Conservation (phyloP, 2,797 vertebrate genomes). For the Babyrousa celebensis region DNA sequence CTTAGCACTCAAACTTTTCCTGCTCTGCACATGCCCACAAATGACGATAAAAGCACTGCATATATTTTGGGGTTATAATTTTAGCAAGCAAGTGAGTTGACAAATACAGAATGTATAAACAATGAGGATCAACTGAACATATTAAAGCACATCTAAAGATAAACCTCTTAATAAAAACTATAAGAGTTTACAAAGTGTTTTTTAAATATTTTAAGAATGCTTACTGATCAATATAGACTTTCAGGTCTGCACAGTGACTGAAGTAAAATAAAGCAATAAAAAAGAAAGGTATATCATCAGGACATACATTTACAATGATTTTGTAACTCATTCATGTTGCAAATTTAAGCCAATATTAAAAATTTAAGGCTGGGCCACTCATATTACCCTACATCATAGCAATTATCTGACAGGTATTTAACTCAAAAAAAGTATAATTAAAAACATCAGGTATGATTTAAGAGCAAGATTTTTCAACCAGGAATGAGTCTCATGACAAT, state of each 20-base stretch:
- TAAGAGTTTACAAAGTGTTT: neutral
- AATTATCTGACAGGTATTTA: neutral
- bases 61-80: slow-evolving; percentile 25
- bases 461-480: slow-evolving; percentile 89
- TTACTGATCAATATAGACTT: neutral
- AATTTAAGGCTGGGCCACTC: slow-evolving; percentile 17
- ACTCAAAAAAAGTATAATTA: slow-evolving; percentile 28
- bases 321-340: neutral
- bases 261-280: slow-evolving; percentile 50
- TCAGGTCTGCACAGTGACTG: slow-evolving; percentile 1
- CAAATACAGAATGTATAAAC: slow-evolving; percentile 10
- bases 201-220: neutral
- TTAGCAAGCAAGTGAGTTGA: slow-evolving; percentile 27
- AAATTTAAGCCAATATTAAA: slow-evolving; percentile 60
- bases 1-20: neutral
- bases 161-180: neutral
- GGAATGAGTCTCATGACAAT: slow-evolving; percentile 91
- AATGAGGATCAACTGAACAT: neutral
- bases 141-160: neutral
- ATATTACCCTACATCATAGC: neutral
- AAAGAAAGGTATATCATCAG: neutral
- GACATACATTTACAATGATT: slow-evolving; percentile 15
- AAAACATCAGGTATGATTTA: slow-evolving; percentile 77
- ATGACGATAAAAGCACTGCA: neutral
- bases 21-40: neutral